Conservation (phyloP, 2,113 vertebrate genomes). For the Tauraco erythrolophus region DNA sequence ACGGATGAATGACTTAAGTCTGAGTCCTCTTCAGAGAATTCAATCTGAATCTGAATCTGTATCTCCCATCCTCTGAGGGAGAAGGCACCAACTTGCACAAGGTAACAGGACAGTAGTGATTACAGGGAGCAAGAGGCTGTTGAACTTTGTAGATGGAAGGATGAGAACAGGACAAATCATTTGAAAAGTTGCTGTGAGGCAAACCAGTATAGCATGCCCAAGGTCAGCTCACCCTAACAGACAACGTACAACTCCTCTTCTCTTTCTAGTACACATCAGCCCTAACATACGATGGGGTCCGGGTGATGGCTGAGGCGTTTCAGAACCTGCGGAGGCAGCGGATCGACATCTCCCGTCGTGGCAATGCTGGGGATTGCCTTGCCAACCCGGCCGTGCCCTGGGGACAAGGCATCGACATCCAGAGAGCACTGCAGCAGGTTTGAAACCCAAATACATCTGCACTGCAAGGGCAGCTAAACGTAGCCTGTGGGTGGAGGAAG, state of each 20-base stretch:
- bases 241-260: background rate
- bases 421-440: slow-evolving; percentile 97
- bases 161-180: background rate
- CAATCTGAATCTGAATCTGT: background rate
- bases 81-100: background rate
- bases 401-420: slow-evolving; percentile 98
- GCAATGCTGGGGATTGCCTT: slow-evolving; percentile 96
- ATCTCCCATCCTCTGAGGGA: background rate
- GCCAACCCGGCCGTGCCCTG: slow-evolving; percentile 97
- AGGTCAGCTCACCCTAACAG: background rate
- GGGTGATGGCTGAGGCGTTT: slow-evolving; percentile 96
- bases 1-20: background rate
- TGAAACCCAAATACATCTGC: rapidly evolving
- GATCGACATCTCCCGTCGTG: slow-evolving; percentile 96
- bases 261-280: slow-evolving; percentile 91
- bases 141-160: background rate
- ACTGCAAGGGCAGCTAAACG: rapidly evolving
- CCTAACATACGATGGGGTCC: slow-evolving; percentile 94
- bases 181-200: background rate
- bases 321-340: slow-evolving; percentile 94
- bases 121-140: background rate
- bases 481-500: rapidly evolving
- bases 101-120: background rate
- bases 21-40: background rate
- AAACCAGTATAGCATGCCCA: rapidly evolving